Conservation (phyloP, 92 coral and sea anemone genomes). For the Phenganax marumi region DNA sequence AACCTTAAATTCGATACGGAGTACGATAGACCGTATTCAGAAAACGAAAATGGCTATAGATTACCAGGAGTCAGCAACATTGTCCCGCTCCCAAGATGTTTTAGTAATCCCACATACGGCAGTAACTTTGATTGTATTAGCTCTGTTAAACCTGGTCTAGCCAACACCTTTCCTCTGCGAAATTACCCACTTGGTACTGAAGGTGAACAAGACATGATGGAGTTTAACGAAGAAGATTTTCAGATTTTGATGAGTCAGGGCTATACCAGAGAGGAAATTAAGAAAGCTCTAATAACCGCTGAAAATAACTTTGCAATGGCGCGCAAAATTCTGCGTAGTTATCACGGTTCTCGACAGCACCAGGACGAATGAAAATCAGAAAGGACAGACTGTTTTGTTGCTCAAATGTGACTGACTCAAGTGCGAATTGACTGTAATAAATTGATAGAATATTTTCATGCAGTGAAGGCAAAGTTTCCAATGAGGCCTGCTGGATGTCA, state of each 20-base stretch:
- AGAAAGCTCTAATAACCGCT: slow-evolving; percentile 90
- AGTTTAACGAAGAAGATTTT: slow-evolving; percentile 97
- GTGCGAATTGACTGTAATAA: slow-evolving; percentile 6
- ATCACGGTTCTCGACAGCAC: slow-evolving; percentile 58
- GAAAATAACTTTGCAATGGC: slow-evolving; percentile 99
- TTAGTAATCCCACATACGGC: slow-evolving; percentile 83
- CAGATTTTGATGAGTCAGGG: slow-evolving; percentile 93
- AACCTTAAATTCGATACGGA: background rate
- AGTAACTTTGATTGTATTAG: slow-evolving; percentile 64
- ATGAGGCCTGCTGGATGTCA: slow-evolving; percentile 22
- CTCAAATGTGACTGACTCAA: background rate
- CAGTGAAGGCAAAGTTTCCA: slow-evolving; percentile 10
- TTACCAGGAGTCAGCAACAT: background rate
- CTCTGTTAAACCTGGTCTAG: slow-evolving; percentile 56
- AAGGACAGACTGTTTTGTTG: background rate
- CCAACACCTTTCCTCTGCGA: slow-evolving; percentile 42
- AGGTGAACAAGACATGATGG: slow-evolving; percentile 54
- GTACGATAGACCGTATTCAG: background rate
- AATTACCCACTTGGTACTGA: slow-evolving; percentile 42
- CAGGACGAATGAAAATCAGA: slow-evolving; percentile 1
- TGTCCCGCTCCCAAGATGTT: slow-evolving; percentile 34
- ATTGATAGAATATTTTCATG: slow-evolving; percentile 18
- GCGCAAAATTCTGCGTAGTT: slow-evolving; percentile 89
- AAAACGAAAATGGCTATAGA: slow-evolving; percentile 16
- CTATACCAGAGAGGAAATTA: slow-evolving; percentile 85